Evolutionary conservation across 2,888 invertebrate genomes (phyloP), one percentile per base, ranked within the genome.

Genomic region (Mechanitis mazaeus): DNA sequence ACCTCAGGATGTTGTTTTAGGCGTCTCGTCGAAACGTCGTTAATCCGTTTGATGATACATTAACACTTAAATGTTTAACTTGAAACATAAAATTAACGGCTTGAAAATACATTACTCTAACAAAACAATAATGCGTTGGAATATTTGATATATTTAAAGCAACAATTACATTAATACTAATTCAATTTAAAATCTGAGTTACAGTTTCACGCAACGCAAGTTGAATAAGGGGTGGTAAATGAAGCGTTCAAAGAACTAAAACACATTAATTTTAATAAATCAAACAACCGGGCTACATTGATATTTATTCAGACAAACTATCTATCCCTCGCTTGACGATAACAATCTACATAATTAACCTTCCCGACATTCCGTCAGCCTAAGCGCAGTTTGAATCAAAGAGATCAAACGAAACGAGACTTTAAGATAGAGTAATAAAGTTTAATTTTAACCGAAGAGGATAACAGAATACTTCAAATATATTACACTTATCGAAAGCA

Each of bases 201-300:
- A 50, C 31, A 50, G 31, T 50, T 28, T 28, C 9, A 31, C n/a
- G 6, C 11, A 35, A 53, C 38, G 58, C 50, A 59, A 59, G 33
- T 64, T 35, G 38, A 55, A 58, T 33, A 59, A 60, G 53, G 66
- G 73, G 72, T 72, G 73, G 73, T 46, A 55, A 66, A 61, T 61
- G 61, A 45, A 75, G 72, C 74, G 67, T 74, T 72, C 69, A 72
- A 61, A 73, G 72, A 80, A 66, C 47, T 58, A 58, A 42, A 75
- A 77, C 75, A 75, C 85, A 87, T 87, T 83, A 83, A 86, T 88
- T 84, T 83, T 77, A 85, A 86, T 85, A 80, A 75, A 72, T 78
- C 77, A 81, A 77, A 78, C 77, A 78, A 83, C 76, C 78, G 75
- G 70, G 68, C 67, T 74, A 75, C 76, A 83, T 86, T 83, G 83